Evolutionary conservation across 2,888 invertebrate species (phyloP).

Genomic region (Calliopum simillimum): DNA sequence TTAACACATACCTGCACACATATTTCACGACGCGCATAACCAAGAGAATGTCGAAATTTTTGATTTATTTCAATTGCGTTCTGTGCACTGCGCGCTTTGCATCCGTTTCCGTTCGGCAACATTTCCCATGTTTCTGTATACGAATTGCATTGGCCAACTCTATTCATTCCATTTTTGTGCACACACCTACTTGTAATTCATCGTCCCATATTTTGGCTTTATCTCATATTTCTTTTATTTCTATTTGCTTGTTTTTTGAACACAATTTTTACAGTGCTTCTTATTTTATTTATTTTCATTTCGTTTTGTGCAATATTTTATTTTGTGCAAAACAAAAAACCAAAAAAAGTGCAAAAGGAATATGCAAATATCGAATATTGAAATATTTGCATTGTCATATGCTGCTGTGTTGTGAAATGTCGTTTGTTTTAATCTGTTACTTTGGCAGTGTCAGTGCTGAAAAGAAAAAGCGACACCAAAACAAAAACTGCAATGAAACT

Average conservation of each 20-base stretch:
- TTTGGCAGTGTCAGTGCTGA: not conserved
- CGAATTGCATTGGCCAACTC: not conserved
- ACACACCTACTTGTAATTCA: no score
- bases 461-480: not conserved
- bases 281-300: not conserved
- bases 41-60: slow-evolving; percentile 16
- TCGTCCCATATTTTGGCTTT: no score
- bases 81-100: not conserved
- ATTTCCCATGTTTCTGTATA: not conserved
- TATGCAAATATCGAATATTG: slow-evolving; percentile 9
- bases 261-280: not conserved
- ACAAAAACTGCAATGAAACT: not conserved
- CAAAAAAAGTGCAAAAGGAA: not conserved
- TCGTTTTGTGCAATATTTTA: not conserved
- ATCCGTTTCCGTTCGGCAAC: slow-evolving; percentile 2
- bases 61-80: slow-evolving; percentile 20
- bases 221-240: no score
- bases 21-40: not conserved
- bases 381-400: slow-evolving; percentile 13
- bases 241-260: no score
- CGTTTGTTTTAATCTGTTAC: slow-evolving; percentile 13
- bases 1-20: not conserved
- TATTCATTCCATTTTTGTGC: not conserved
- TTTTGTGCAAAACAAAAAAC: not conserved
- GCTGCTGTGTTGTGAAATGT: not conserved